A percentile compares a stretch with the other conserved stretches of the same genome.
Conservation (phyloP, 1,140 invertebrate genomes). For the Dendrolimus kikuchii region DNA sequence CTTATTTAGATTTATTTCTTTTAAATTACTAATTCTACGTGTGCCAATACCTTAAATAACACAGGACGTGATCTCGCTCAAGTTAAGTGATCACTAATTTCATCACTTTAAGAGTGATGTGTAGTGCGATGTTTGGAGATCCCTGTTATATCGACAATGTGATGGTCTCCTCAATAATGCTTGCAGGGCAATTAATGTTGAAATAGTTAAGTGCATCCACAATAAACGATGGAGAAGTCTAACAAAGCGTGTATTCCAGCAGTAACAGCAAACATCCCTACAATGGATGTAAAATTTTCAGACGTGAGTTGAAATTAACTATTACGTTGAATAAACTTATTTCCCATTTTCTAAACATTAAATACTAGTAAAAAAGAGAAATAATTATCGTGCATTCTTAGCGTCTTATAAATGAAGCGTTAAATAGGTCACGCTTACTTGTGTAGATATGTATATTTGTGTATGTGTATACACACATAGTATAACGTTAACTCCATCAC, state of each 20-base stretch:
- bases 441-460: not conserved
- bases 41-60: conserved; percentile 3
- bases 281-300: conserved; percentile 48
- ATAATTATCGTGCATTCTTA: too few species aligned
- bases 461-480: not conserved
- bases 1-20: conserved; percentile 25
- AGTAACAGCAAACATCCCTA: conserved; percentile 40
- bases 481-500: not conserved
- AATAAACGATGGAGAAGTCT: conserved; percentile 26
- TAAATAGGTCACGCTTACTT: conserved; percentile 5
- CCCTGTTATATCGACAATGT: conserved; percentile 21
- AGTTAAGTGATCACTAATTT: not conserved
- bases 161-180: conserved; percentile 29
- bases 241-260: conserved; percentile 33
- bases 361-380: too few species aligned
- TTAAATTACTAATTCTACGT: conserved; percentile 4
- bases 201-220: conserved; percentile 22
- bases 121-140: conserved; percentile 26
- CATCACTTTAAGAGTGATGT: conserved; percentile 27
- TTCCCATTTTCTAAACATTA: too few species aligned
- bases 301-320: conserved; percentile 37
- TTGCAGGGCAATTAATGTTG: conserved; percentile 13
- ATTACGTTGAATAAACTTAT: too few species aligned
- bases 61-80: not conserved
- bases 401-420: too few species aligned